phyloP scores from a whole-genome alignment of 2,113 vertebrate genomes.

The Sylvietta virens region DNA sequence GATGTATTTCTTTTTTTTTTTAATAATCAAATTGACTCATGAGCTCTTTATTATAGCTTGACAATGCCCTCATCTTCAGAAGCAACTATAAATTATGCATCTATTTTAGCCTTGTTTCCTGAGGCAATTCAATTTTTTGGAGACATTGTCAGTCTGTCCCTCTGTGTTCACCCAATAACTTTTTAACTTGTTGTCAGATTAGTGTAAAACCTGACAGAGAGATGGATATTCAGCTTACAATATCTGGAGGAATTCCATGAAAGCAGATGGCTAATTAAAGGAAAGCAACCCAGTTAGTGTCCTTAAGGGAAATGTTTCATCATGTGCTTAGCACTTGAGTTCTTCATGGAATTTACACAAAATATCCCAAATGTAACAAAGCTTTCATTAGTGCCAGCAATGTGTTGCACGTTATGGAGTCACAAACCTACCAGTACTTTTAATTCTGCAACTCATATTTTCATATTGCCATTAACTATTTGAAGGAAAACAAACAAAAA shows the following conservation, averaged over 20 bases:
- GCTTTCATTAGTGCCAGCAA: background rate
- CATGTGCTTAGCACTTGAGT: background rate
- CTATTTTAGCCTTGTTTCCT: background rate
- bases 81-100: background rate
- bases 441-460: background rate
- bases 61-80: background rate
- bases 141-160: background rate
- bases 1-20: background rate
- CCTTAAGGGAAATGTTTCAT: background rate
- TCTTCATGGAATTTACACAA: background rate
- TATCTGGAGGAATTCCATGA: background rate
- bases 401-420: background rate
- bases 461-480: background rate
- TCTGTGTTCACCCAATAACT: background rate
- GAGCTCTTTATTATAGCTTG: background rate
- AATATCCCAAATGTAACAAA: background rate
- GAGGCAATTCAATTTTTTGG: background rate
- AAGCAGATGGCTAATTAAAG: constrained; percentile 23
- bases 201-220: background rate
- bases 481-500: background rate
- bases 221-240: background rate
- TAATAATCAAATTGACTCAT: background rate
- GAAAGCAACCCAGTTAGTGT: background rate
- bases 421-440: background rate
- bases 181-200: background rate